These are phyloP conservation scores for Philotrypesis tridentata DNA, from an alignment of 1,140 invertebrate genomes.

Conservation along the genomic window DNA sequence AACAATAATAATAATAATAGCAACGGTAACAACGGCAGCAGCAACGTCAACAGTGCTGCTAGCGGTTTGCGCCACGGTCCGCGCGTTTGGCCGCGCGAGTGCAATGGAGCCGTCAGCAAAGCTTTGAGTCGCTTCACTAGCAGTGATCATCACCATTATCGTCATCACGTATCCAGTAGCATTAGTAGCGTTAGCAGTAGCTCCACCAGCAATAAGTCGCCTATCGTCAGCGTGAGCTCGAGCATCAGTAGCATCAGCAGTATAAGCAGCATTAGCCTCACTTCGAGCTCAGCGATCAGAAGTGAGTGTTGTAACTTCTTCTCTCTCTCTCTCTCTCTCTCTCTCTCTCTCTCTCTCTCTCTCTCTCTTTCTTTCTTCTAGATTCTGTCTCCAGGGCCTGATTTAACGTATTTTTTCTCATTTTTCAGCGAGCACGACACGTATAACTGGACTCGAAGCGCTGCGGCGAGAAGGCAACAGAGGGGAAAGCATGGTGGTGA, in stretches of 20 bases:
- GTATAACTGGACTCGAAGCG: conserved; percentile 66
- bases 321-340: too few relatives aligned
- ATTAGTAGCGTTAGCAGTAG: background rate
- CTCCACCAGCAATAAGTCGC: conserved; percentile 26
- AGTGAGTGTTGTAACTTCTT: conserved; percentile 23
- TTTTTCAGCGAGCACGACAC: conserved; percentile 50
- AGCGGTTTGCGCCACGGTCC: conserved; percentile 53
- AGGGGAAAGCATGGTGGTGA: conserved; percentile 74
- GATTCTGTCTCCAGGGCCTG: background rate
- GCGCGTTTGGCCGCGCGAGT: conserved; percentile 71
- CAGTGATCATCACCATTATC: conserved; percentile 46
- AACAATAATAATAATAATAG: conserved; percentile 64
- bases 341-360: too few relatives aligned
- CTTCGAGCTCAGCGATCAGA: conserved; percentile 44
- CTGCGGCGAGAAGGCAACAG: conserved; percentile 61
- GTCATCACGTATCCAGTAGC: background rate
- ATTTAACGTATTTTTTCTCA: background rate
- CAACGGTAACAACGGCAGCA: conserved; percentile 28
- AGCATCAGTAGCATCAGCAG: conserved; percentile 37
- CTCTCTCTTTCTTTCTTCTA: too few relatives aligned
- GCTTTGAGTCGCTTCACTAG: conserved; percentile 72
- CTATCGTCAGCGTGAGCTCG: conserved; percentile 9
- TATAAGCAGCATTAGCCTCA: conserved; percentile 17
- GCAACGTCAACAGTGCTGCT: conserved; percentile 63
- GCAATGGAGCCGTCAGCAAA: conserved; percentile 72